Evolutionary conservation across 2,113 vertebrate species (phyloP).

Genomic region (Ochotona princeps): DNA sequence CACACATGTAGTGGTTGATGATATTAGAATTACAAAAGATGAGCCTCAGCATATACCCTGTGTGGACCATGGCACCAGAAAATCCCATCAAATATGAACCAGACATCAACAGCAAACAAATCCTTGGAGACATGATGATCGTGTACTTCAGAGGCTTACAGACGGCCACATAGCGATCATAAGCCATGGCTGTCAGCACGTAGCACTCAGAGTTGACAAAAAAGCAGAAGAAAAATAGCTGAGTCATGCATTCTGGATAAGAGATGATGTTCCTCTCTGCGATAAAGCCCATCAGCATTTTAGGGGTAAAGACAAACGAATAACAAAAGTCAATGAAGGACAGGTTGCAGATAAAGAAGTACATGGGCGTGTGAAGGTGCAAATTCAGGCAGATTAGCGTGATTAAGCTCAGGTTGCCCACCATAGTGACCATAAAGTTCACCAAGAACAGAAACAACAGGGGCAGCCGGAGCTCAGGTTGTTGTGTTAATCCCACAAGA

Average conservation of each 20-base stretch:
- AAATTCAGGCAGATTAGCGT: constrained; percentile 3
- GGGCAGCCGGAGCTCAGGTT: no score
- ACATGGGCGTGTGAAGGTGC: constrained; percentile 30
- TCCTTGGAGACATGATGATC: not conserved
- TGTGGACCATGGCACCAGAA: not conserved
- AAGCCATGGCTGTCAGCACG: constrained; percentile 50
- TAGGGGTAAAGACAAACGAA: not conserved
- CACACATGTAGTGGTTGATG: constrained; percentile 47
- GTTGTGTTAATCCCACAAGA: no score
- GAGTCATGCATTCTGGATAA: constrained; percentile 11
- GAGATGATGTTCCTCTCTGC: constrained; percentile 8
- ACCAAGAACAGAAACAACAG: no score
- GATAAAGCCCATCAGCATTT: constrained; percentile 39
- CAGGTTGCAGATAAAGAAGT: constrained; percentile 30
- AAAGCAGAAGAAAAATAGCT: constrained; percentile 48
- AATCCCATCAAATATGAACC: not conserved
- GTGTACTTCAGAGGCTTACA: constrained; percentile 23
- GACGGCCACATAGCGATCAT: constrained; percentile 25
- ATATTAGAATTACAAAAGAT: constrained; percentile 37
- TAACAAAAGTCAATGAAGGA: constrained; percentile 47
- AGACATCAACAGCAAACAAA: constrained; percentile 18
- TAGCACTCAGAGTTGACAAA: constrained; percentile 55
- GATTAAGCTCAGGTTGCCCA: constrained; percentile 28
- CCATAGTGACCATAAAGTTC: not conserved
- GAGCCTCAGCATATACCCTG: not conserved